A percentile compares a stretch with the other conserved stretches of the same genome.
Conservation (phyloP, 2,797 vertebrate genomes). For the Bryconaethiops microstoma region DNA sequence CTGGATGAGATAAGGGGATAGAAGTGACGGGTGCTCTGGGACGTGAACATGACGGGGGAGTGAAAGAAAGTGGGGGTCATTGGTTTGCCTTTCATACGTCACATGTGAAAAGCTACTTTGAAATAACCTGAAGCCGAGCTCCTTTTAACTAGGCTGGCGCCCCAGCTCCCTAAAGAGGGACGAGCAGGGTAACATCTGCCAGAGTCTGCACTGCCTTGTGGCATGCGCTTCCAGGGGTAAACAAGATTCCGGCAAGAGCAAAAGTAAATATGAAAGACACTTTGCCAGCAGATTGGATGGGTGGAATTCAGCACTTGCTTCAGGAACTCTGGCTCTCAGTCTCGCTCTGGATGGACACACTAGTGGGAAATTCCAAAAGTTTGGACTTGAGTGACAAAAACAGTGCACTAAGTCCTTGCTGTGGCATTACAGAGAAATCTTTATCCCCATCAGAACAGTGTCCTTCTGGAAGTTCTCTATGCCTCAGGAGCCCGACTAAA, state of each 20-base stretch:
- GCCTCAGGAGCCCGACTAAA: slow-evolving; percentile 14
- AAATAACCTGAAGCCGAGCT: slow-evolving; percentile 13
- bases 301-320: slow-evolving; percentile 19
- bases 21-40: slow-evolving; percentile 9
- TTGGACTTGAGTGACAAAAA: slow-evolving; percentile 9
- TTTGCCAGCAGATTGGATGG: background rate
- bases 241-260: slow-evolving; percentile 20
- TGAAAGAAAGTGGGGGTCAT: slow-evolving; percentile 24
- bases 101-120: background rate
- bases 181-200: slow-evolving; percentile 13
- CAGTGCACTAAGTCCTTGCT: slow-evolving; percentile 5
- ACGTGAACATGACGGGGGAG: slow-evolving; percentile 14
- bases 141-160: background rate
- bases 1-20: slow-evolving; percentile 42
- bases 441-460: background rate
- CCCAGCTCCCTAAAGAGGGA: background rate
- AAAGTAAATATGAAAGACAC: slow-evolving; percentile 7
- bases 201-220: slow-evolving; percentile 5
- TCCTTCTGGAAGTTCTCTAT: background rate
- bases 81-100: slow-evolving; percentile 24
- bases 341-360: background rate
- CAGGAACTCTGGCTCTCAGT: background rate
- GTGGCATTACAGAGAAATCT: slow-evolving; percentile 1
- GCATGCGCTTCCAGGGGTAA: slow-evolving; percentile 21
- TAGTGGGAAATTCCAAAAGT: slow-evolving; percentile 17